A percentile compares a stretch with the other conserved stretches of the same genome.
Conservation (phyloP, 2,797 vertebrate species). For the Salarias fasciatus region DNA sequence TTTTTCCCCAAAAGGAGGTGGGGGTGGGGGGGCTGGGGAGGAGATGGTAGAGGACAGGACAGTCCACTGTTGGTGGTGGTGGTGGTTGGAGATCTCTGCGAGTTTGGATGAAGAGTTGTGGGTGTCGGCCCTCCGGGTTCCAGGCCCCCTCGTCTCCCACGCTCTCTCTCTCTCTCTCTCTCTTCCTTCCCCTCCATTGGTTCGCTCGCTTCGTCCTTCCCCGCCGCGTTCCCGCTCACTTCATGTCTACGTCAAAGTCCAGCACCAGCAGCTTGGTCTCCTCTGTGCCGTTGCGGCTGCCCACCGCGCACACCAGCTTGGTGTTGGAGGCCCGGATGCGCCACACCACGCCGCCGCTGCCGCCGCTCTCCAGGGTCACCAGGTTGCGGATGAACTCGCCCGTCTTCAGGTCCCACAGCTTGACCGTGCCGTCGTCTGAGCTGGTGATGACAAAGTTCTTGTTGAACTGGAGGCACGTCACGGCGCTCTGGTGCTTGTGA, state of each 20-base stretch:
- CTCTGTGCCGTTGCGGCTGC: conserved; percentile 99
- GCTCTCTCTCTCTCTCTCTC: conserved; percentile 31
- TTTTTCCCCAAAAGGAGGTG: conserved; percentile 42
- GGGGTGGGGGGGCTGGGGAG: conserved; percentile 44
- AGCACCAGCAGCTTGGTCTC: conserved; percentile 99
- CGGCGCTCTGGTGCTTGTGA: conserved; percentile 99
- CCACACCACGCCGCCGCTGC: conserved; percentile 98
- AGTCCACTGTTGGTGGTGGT: conserved; percentile 70
- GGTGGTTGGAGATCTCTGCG: conserved; percentile 52
- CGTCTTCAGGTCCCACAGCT: conserved; percentile 99
- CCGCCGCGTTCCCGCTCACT: conserved; percentile 82
- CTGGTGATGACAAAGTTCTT: conserved; percentile 99
- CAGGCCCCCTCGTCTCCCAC: conserved; percentile 45
- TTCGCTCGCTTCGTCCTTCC: too few species aligned
- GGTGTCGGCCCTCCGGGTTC: conserved; percentile 43
- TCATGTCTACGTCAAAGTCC: conserved; percentile 99
- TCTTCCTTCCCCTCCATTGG: conserved; percentile 34
- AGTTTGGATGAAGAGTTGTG: conserved; percentile 67
- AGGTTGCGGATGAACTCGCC: conserved; percentile 99
- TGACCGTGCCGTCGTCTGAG: conserved; percentile 99
- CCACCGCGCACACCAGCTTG: conserved; percentile 98
- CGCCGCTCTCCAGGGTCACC: conserved; percentile 99
- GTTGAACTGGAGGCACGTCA: conserved; percentile 99
- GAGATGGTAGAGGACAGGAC: conserved; percentile 67
- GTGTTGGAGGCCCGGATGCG: conserved; percentile 98